Evolutionary conservation across 2,888 invertebrate species (phyloP).

Genomic region (Limnephilus auricula): DNA sequence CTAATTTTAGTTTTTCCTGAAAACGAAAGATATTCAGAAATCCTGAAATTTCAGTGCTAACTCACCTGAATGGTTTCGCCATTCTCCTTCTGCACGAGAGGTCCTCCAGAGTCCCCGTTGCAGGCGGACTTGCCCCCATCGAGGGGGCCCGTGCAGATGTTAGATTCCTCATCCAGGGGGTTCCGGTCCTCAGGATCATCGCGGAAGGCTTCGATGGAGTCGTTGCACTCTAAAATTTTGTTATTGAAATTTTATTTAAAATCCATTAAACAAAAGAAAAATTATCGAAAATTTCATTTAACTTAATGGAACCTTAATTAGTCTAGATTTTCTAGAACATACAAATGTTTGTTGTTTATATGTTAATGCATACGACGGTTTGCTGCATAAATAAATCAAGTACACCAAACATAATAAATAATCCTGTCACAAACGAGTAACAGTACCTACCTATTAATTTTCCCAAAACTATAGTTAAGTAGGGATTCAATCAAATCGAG

Average conservation of each 20-base stretch:
- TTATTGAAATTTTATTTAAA: not conserved
- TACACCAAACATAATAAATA: not conserved
- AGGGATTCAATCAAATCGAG: not conserved
- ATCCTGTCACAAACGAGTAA: not conserved
- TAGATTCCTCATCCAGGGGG: constrained; percentile 73
- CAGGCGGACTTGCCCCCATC: constrained; percentile 76
- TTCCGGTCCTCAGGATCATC: constrained; percentile 71
- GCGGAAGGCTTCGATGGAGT: constrained; percentile 71
- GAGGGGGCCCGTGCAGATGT: constrained; percentile 78
- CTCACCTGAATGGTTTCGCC: constrained; percentile 56
- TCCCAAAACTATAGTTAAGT: not conserved
- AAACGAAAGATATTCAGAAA: no score
- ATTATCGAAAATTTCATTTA: no score
- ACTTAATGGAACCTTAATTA: no score
- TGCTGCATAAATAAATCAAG: no score
- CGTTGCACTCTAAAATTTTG: constrained; percentile 71
- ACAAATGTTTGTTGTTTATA: no score
- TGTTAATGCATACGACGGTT: no score
- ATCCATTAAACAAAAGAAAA: not conserved
- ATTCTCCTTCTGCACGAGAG: constrained; percentile 71
- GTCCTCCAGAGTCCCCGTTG: constrained; percentile 79
- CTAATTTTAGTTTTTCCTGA: no score
- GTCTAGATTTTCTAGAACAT: no score
- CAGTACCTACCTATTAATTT: not conserved
- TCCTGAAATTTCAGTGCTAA: not conserved